A percentile compares a stretch with the other conserved stretches of the same genome.
These are phyloP conservation scores for Enteromius afrohamiltoni DNA, from an alignment of 2,797 vertebrate species.

Conservation along the genomic window DNA sequence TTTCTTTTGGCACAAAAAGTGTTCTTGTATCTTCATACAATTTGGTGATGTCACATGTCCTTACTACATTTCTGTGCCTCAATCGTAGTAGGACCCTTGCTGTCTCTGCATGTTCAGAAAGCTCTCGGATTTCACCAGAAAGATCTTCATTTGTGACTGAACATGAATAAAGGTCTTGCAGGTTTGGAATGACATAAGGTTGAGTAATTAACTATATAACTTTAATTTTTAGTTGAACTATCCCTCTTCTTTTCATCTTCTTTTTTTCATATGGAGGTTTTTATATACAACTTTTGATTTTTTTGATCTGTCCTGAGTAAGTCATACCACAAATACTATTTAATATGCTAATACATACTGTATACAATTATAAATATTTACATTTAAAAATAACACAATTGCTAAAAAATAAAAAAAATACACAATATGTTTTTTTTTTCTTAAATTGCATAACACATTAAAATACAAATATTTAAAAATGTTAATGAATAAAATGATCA, in stretches of 20 bases:
- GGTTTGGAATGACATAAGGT: too few species aligned
- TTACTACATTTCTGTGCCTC: too few species aligned
- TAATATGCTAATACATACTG: not conserved
- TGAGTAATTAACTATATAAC: too few species aligned
- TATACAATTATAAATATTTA: not conserved
- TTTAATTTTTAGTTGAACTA: too few species aligned
- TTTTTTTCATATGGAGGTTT: not conserved
- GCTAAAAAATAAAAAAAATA: not conserved
- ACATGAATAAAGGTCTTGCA: too few species aligned
- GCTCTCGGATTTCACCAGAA: too few species aligned
- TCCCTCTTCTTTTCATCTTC: not conserved
- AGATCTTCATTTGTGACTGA: not conserved
- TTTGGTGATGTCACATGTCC: too few species aligned
- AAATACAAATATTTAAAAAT: not conserved
- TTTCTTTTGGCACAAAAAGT: too few species aligned
- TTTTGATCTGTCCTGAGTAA: too few species aligned
- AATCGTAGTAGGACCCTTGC: too few species aligned
- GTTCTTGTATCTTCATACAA: too few species aligned
- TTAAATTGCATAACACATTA: not conserved
- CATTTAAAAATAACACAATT: not conserved
- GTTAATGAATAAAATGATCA: not conserved
- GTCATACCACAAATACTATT: not conserved
- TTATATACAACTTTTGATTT: not conserved
- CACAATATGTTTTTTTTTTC: not conserved
- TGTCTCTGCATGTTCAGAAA: too few species aligned